phyloP scores from a whole-genome alignment of 2,797 vertebrate species.

The Oreonectes daqikongensis region DNA sequence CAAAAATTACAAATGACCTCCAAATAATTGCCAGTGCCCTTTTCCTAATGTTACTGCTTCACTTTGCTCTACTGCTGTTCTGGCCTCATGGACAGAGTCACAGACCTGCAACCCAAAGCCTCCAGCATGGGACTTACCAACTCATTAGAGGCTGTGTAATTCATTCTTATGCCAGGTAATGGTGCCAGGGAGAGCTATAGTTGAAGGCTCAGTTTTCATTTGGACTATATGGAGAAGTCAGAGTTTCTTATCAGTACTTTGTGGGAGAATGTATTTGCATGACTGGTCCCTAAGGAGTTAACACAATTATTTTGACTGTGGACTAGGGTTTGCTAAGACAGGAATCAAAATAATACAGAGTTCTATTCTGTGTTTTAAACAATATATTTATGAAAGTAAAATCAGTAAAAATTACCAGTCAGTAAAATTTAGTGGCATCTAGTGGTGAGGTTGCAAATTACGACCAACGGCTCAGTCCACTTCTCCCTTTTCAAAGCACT shows the following conservation, averaged over 20 bases:
- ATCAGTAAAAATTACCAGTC: too few species aligned
- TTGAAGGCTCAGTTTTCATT: slow-evolving; percentile 44
- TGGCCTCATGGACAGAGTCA: neutral
- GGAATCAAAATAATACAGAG: too few species aligned
- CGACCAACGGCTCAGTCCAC: too few species aligned
- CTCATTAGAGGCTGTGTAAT: slow-evolving; percentile 39
- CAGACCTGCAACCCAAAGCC: slow-evolving; percentile 4
- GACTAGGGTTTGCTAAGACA: neutral
- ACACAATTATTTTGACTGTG: neutral
- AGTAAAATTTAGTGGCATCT: too few species aligned
- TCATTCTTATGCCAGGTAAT: slow-evolving; percentile 9
- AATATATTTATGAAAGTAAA: too few species aligned
- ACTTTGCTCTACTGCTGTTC: neutral
- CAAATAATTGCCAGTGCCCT: neutral
- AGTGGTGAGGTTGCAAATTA: too few species aligned
- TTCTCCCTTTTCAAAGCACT: too few species aligned
- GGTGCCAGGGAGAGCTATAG: slow-evolving; percentile 30
- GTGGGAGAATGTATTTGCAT: neutral
- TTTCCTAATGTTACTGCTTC: slow-evolving; percentile 10
- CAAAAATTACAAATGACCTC: slow-evolving; percentile 4
- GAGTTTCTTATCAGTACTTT: neutral
- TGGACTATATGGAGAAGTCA: slow-evolving; percentile 23
- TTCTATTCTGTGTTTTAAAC: too few species aligned
- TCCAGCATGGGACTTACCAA: slow-evolving; percentile 25
- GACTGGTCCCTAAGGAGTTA: neutral